Conservation (phyloP, 2,113 vertebrate species). For the Salvelinus fontinalis region DNA sequence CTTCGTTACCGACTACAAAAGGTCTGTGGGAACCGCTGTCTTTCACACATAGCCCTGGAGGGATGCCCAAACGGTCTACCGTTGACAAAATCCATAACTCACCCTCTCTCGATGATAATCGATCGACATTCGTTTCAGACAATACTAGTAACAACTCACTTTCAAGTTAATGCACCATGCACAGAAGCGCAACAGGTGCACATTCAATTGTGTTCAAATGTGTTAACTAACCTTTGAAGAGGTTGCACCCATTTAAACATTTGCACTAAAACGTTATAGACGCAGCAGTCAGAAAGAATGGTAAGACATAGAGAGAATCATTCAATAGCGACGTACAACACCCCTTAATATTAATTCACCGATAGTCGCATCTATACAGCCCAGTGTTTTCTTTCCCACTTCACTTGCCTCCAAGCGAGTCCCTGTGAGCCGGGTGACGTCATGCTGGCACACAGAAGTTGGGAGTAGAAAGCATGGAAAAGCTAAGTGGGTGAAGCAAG, state of each 20-base stretch:
- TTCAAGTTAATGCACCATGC: too few species aligned
- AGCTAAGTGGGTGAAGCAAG: constrained; percentile 92
- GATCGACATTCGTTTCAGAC: background rate
- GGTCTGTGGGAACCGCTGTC: background rate
- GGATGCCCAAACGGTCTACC: background rate
- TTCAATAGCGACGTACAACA: background rate
- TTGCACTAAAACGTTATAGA: background rate
- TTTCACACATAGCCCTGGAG: background rate
- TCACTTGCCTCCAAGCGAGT: constrained; percentile 56
- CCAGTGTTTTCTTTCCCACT: constrained; percentile 23
- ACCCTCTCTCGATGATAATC: background rate
- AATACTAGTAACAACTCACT: background rate
- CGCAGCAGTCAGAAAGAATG: background rate
- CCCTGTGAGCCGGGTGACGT: constrained; percentile 84
- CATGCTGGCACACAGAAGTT: constrained; percentile 83
- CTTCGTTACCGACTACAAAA: background rate
- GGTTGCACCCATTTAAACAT: background rate
- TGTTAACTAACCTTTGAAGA: background rate
- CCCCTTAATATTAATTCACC: background rate
- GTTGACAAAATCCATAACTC: background rate
- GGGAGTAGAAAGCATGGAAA: constrained; percentile 79
- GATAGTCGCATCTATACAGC: background rate
- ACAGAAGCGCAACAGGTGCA: background rate
- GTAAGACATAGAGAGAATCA: background rate
- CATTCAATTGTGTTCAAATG: background rate